These are phyloP conservation scores for Entomobrya proxima DNA, from an alignment of 2,888 invertebrate species.

Conservation along the genomic window DNA sequence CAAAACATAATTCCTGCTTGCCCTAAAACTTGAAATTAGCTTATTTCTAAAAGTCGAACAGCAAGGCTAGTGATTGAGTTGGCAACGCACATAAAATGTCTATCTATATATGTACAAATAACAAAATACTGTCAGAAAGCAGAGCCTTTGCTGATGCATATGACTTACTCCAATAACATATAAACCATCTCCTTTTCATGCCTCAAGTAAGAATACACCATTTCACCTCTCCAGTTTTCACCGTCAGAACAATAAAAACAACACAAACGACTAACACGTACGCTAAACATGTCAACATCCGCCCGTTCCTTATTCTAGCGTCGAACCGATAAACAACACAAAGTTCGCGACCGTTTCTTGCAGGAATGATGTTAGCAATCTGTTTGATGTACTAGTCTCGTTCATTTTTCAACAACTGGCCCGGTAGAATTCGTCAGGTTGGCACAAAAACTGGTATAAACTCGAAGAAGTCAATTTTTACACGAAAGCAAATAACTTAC, in stretches of 20 bases:
- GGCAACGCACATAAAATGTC: slow-evolving; percentile 50
- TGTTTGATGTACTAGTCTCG: background rate
- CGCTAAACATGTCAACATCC: too few species aligned
- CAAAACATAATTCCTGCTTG: background rate
- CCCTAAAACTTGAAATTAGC: slow-evolving; percentile 8
- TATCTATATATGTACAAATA: background rate
- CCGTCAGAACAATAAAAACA: too few species aligned
- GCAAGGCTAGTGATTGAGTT: slow-evolving; percentile 45
- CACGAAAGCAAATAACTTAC: too few species aligned
- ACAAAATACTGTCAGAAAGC: background rate
- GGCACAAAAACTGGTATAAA: too few species aligned
- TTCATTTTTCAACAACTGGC: background rate
- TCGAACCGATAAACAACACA: too few species aligned
- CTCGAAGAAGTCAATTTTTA: too few species aligned
- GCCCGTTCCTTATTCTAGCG: too few species aligned
- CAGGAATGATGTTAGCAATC: slow-evolving; percentile 34
- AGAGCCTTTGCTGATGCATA: background rate
- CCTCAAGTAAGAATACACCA: background rate
- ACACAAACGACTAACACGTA: too few species aligned
- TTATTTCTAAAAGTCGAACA: slow-evolving; percentile 37
- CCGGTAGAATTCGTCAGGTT: background rate
- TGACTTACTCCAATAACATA: background rate
- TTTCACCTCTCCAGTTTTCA: too few species aligned
- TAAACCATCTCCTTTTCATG: background rate
- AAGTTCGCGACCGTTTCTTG: background rate